A percentile compares a stretch with the other conserved stretches of the same genome.
These are phyloP conservation scores for Taeniopygia guttata DNA, from an alignment of 2,797 vertebrate species.

Conservation along the genomic window DNA sequence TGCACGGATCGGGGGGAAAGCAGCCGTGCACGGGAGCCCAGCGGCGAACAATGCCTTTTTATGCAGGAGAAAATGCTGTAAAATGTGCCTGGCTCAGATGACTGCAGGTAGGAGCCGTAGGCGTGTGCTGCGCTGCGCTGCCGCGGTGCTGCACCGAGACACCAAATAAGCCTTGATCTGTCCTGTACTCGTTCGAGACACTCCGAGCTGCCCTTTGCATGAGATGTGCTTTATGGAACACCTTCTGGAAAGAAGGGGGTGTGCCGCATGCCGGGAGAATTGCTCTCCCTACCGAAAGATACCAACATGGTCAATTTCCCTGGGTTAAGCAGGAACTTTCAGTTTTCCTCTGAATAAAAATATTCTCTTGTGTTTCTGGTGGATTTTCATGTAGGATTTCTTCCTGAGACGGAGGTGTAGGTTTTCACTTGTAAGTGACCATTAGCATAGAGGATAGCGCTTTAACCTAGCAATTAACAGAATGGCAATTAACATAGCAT, in stretches of 20 bases:
- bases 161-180: neutral
- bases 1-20: neutral
- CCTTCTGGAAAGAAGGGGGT: neutral
- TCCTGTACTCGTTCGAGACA: neutral
- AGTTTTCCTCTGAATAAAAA: neutral
- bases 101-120: slow-evolving; percentile 60
- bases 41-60: slow-evolving; percentile 75
- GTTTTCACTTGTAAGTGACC: neutral
- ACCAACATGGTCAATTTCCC: neutral
- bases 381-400: neutral
- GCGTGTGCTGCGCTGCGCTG: neutral
- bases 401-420: neutral
- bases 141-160: neutral
- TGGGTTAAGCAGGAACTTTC: neutral
- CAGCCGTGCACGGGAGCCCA: neutral
- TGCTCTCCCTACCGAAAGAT: neutral
- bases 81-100: neutral
- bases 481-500: neutral
- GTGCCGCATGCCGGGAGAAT: neutral
- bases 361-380: neutral
- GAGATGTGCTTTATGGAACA: neutral
- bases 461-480: neutral
- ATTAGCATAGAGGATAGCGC: neutral
- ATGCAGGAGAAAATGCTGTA: slow-evolving; percentile 52
- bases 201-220: neutral